Base-by-base conservation (phyloP, 2,797 vertebrate genomes). In the Tapirus indicus region DNA sequence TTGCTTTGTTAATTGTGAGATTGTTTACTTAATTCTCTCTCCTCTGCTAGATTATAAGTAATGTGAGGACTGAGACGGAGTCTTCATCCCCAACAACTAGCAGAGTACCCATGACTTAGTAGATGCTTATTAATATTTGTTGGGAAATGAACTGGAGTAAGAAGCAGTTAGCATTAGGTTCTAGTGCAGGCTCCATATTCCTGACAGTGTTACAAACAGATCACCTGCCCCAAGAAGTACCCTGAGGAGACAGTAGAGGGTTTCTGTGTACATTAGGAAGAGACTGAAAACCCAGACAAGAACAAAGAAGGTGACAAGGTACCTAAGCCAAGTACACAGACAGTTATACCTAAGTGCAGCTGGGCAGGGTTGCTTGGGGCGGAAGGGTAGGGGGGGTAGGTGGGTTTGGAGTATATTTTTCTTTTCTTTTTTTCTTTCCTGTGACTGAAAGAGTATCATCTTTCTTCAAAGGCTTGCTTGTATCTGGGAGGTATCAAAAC, bases 401-500 rank as follows among this genome's bases (percentile, higher is more conserved):
- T 54, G 49, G 16, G 10, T 20, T 62, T 44, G 3, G 32, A 52
- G 49, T 52, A 14, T 52, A 52, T 52, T 52, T 52, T 52, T 5
- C 49, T 52, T 52, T 52, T 16, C 6, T 13, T 52, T 52, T 56
- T 41, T n/a, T 41, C 10, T 68, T 62, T 92, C 23, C 2, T 62
- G 14, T 84, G 25, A 69, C n/a, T 64, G 69, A 82, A 87, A 82
- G 2, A n/a, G 18, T 25, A 4, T 41, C 62, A 52, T 44, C 49
- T 94, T 90, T 95, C 83, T 68, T 77, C 69, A 92, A 44, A 86
- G 38, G 4, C n/a, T 96, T 97, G 41, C 93, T 91, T 66, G 86
- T 69, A 97, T 98, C 96, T 98, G 94, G 84, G 83, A 29, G 12
- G 7, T 84, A 95, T 77, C 35, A 95, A 91, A 89, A 87, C 35